These are phyloP conservation scores for Maniola hyperantus DNA, from an alignment of 2,888 invertebrate species.

Conservation along the genomic window DNA sequence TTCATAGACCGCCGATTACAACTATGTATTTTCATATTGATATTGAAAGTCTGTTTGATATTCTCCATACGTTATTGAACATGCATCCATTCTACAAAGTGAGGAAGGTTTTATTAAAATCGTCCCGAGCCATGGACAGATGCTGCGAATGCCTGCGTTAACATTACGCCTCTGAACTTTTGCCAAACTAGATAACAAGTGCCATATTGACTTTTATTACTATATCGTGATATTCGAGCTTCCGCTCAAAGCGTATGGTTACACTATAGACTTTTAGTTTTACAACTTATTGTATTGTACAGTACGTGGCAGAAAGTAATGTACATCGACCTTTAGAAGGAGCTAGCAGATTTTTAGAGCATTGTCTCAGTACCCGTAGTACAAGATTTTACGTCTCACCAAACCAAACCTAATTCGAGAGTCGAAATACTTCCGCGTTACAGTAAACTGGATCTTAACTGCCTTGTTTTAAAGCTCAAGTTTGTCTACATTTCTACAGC, in stretches of 20 bases:
- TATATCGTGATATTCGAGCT: conserved; percentile 46
- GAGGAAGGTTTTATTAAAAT: conserved; percentile 65
- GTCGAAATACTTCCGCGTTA: too few relatives aligned
- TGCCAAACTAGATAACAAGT: conserved; percentile 59
- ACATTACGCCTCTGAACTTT: conserved; percentile 67
- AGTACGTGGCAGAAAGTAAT: too few relatives aligned
- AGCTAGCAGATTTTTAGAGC: too few relatives aligned
- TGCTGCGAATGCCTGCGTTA: conserved; percentile 68
- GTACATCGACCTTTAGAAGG: too few relatives aligned
- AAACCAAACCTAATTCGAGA: too few relatives aligned
- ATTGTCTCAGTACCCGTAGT: too few relatives aligned
- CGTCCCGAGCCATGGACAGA: conserved; percentile 60
- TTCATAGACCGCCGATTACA: too few relatives aligned
- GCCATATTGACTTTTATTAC: conserved; percentile 62
- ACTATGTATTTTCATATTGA: background rate
- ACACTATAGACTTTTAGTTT: background rate
- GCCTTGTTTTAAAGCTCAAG: too few relatives aligned
- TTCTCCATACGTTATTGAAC: conserved; percentile 24
- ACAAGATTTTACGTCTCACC: too few relatives aligned
- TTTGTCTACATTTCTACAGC: too few relatives aligned
- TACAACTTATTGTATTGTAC: background rate
- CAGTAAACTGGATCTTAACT: too few relatives aligned
- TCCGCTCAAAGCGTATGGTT: background rate
- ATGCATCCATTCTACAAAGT: conserved; percentile 26
- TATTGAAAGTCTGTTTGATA: conserved; percentile 23